phyloP scores from a whole-genome alignment of 2,888 invertebrate genomes.

The Stegophylla sp. region DNA sequence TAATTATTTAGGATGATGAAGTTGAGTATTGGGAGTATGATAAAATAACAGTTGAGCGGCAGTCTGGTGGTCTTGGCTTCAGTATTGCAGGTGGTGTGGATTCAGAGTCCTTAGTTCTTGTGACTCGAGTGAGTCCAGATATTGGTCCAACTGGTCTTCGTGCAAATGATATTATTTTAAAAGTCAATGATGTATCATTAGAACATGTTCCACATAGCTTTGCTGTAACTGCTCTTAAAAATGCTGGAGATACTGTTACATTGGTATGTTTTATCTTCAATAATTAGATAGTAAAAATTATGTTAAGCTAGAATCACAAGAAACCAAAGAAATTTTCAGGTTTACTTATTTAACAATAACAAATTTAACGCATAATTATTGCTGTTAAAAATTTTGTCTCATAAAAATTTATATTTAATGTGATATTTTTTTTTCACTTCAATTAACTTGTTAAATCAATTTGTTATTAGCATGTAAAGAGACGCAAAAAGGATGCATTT shows the following conservation, averaged over 20 bases:
- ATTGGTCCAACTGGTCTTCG: constrained; percentile 92
- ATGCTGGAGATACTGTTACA: constrained; percentile 92
- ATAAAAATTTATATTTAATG: too few species aligned
- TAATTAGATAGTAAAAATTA: constrained; percentile 31
- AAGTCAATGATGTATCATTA: constrained; percentile 91
- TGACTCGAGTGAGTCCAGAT: constrained; percentile 95
- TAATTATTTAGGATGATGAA: constrained; percentile 50
- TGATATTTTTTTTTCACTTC: too few species aligned
- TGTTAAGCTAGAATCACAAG: too few species aligned
- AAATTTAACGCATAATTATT: too few species aligned
- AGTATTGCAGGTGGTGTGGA: constrained; percentile 98
- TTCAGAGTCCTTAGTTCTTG: constrained; percentile 96
- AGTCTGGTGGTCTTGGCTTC: constrained; percentile 92
- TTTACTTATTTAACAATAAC: too few species aligned
- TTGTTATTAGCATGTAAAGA: constrained; percentile 72
- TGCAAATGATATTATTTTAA: constrained; percentile 94
- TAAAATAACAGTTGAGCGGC: constrained; percentile 87
- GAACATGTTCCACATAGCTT: constrained; percentile 92
- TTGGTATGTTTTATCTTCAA: constrained; percentile 71
- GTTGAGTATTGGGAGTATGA: constrained; percentile 77
- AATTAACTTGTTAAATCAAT: too few species aligned
- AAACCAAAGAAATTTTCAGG: too few species aligned
- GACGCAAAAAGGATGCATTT: constrained; percentile 65
- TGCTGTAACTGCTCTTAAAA: constrained; percentile 96
- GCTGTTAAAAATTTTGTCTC: too few species aligned